phyloP scores from a whole-genome alignment of 2,888 invertebrate species.

The Gibbula magus region DNA sequence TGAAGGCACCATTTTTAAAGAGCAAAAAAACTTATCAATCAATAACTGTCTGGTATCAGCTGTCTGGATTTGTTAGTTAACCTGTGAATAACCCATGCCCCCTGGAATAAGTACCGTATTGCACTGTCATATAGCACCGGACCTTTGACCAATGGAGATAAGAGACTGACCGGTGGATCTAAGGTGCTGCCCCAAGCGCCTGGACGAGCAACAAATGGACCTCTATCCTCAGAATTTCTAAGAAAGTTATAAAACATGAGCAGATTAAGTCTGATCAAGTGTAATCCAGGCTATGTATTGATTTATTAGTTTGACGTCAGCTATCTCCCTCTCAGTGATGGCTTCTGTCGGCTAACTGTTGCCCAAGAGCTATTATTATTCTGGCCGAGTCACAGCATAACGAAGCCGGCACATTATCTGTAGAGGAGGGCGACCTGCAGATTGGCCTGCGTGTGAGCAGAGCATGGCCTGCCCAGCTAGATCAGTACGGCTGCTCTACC shows the following conservation, averaged over 20 bases:
- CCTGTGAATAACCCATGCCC: conserved; percentile 2
- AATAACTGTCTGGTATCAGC: background rate
- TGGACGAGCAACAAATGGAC: conserved; percentile 7
- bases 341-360: conserved; percentile 22
- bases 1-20: background rate
- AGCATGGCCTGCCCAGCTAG: conserved; percentile 15
- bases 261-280: conserved; percentile 15
- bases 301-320: conserved; percentile 40
- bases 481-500: background rate
- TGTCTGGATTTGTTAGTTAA: background rate
- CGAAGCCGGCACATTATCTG: conserved; percentile 24
- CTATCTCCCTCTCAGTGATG: conserved; percentile 27
- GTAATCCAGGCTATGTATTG: conserved; percentile 26
- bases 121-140: background rate
- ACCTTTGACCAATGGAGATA: background rate
- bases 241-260: conserved; percentile 21
- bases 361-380: conserved; percentile 27
- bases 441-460: conserved; percentile 11
- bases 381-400: conserved; percentile 22
- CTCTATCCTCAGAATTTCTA: conserved; percentile 7
- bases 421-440: background rate
- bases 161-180: background rate
- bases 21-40: too few relatives aligned
- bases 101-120: background rate
- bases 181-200: background rate